Conservation (phyloP, 1,140 invertebrate genomes). For the Aradophagus sp. region DNA sequence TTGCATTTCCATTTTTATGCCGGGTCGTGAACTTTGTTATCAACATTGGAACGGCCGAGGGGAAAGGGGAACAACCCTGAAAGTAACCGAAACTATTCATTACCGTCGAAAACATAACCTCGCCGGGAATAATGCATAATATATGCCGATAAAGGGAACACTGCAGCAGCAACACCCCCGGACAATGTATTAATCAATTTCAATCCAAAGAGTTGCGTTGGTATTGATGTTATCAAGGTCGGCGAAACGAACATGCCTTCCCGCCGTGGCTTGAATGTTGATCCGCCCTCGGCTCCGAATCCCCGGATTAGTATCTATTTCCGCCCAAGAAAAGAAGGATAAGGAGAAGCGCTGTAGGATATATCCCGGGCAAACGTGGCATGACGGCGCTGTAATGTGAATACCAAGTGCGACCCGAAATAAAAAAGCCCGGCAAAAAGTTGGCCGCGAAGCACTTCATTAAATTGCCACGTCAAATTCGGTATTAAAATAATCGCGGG, state of each 20-base stretch:
- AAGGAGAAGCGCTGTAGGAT: conserved; percentile 58
- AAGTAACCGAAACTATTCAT: conserved; percentile 14
- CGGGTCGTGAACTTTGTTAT: too few species aligned
- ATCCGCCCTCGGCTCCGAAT: conserved; percentile 58
- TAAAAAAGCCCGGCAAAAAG: conserved; percentile 1
- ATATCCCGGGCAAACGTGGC: conserved; percentile 52
- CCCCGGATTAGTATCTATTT: conserved; percentile 67
- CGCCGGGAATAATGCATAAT: conserved; percentile 17
- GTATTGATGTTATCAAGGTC: conserved; percentile 58
- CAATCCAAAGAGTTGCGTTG: conserved; percentile 6
- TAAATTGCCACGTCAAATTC: conserved; percentile 12
- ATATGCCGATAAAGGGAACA: conserved; percentile 15
- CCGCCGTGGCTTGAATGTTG: conserved; percentile 46
- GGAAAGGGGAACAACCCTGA: too few species aligned
- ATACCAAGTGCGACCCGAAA: conserved; percentile 43
- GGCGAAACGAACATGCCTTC: conserved; percentile 54
- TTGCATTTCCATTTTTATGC: too few species aligned
- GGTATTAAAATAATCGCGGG: conserved; percentile 9
- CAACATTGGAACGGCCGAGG: too few species aligned
- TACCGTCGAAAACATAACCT: conserved; percentile 16
- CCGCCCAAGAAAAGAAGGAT: conserved; percentile 49
- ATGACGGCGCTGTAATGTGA: conserved; percentile 38
- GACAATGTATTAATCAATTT: conserved; percentile 49
- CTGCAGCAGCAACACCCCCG: conserved; percentile 9
- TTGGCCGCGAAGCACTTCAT: conserved; percentile 1